These are phyloP conservation scores for cat (Felis catus) DNA, from an alignment of 2,113 vertebrate species.

Conservation along the genomic window DNA sequence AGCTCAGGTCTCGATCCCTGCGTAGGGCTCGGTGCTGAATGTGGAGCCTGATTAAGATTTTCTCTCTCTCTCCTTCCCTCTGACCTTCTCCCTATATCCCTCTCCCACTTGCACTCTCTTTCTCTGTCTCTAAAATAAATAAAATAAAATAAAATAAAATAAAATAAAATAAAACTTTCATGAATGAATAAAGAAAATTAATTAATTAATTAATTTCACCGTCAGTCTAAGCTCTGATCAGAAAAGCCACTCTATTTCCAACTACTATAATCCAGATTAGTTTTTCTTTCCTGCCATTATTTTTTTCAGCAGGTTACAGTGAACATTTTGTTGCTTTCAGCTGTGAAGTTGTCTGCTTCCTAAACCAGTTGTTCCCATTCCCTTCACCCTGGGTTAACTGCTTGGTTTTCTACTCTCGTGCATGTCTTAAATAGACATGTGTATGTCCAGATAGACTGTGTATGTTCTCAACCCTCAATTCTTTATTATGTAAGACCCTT, in stretches of 20 bases:
- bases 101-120: no score
- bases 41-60: no score
- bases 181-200: no score
- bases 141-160: no score
- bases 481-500: background rate
- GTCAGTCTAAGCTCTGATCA: background rate
- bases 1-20: no score
- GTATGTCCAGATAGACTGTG: background rate
- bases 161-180: no score
- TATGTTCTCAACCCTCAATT: background rate
- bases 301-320: background rate
- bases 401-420: background rate
- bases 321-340: background rate
- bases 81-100: no score
- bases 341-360: background rate
- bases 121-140: no score
- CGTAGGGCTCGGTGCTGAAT: no score
- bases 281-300: background rate
- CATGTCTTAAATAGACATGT: background rate
- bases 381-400: background rate
- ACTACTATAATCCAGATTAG: background rate
- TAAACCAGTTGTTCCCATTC: conserved; percentile 2
- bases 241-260: background rate
- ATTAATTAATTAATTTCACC: background rate
- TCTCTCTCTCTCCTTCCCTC: no score